These are phyloP conservation scores for Steatocranus sp. DNA, from an alignment of 2,797 vertebrate genomes.

Conservation along the genomic window DNA sequence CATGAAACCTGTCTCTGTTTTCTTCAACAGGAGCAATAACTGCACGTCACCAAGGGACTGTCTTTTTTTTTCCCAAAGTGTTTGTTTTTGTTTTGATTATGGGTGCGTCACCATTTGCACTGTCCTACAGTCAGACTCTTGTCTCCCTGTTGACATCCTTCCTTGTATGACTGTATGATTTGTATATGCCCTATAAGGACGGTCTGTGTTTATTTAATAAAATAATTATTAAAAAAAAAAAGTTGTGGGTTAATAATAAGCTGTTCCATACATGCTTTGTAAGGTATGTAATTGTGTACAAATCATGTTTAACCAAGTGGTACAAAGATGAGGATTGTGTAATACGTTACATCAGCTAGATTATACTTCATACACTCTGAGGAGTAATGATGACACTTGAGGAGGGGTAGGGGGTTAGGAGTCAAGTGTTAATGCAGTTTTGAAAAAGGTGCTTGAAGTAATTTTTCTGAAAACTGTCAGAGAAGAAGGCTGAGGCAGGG, in stretches of 20 bases:
- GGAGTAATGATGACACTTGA: neutral
- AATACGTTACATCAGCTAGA: neutral
- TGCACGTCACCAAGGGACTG: constrained; percentile 25
- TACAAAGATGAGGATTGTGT: neutral
- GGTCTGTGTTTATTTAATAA: constrained; percentile 74
- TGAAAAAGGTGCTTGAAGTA: neutral
- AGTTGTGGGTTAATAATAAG: neutral
- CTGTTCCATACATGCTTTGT: neutral
- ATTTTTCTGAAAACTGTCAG: neutral
- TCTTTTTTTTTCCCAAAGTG: neutral
- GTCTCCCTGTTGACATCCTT: constrained; percentile 29
- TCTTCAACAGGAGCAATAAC: constrained; percentile 68
- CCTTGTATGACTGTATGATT: constrained; percentile 31
- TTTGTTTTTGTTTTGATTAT: constrained; percentile 15
- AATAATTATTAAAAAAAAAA: constrained; percentile 40
- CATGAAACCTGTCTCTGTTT: constrained; percentile 6
- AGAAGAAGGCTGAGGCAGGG: neutral
- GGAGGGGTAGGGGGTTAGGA: neutral
- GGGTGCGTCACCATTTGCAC: constrained; percentile 48
- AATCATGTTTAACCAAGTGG: neutral
- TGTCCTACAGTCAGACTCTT: constrained; percentile 31
- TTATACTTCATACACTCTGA: neutral
- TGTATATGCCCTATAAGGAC: constrained; percentile 54
- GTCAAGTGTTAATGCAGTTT: neutral
- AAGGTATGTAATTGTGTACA: neutral